phyloP scores from a whole-genome alignment of 2,888 invertebrate genomes.

The Ditula angustiorana region DNA sequence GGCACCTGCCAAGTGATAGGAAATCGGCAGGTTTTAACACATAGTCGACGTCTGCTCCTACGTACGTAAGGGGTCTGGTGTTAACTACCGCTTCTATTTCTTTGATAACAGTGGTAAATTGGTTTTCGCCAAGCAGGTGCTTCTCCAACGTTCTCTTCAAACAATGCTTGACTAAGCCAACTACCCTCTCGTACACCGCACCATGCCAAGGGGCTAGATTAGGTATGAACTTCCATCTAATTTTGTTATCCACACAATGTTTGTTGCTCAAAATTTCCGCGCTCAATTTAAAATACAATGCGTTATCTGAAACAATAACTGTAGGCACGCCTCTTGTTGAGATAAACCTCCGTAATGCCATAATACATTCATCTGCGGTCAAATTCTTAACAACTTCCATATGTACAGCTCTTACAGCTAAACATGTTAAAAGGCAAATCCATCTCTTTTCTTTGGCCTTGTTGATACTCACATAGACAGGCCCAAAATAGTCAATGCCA shows the following conservation, averaged over 20 bases:
- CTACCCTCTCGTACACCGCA: constrained; percentile 42
- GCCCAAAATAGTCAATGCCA: constrained; percentile 24
- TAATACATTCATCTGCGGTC: constrained; percentile 39
- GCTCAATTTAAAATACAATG: constrained; percentile 43
- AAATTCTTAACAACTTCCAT: constrained; percentile 38
- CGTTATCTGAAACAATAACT: constrained; percentile 44
- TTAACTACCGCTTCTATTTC: constrained; percentile 36
- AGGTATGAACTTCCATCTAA: constrained; percentile 40
- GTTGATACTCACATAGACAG: background rate
- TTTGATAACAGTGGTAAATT: constrained; percentile 29
- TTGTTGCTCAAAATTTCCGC: constrained; percentile 10
- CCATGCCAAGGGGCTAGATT: constrained; percentile 42
- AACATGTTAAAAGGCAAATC: constrained; percentile 42
- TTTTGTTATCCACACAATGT: background rate
- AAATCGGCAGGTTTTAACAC: constrained; percentile 22
- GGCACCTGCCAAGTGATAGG: background rate
- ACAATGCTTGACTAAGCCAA: constrained; percentile 38
- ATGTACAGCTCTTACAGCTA: constrained; percentile 38
- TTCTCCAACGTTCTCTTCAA: constrained; percentile 35
- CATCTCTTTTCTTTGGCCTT: constrained; percentile 33
- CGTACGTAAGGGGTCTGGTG: constrained; percentile 22
- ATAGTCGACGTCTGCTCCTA: constrained; percentile 25
- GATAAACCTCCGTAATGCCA: constrained; percentile 34
- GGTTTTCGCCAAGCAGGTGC: constrained; percentile 12
- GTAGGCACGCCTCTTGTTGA: constrained; percentile 20